phyloP scores from a whole-genome alignment of 2,888 invertebrate species.

The Sinotaia quadrata region DNA sequence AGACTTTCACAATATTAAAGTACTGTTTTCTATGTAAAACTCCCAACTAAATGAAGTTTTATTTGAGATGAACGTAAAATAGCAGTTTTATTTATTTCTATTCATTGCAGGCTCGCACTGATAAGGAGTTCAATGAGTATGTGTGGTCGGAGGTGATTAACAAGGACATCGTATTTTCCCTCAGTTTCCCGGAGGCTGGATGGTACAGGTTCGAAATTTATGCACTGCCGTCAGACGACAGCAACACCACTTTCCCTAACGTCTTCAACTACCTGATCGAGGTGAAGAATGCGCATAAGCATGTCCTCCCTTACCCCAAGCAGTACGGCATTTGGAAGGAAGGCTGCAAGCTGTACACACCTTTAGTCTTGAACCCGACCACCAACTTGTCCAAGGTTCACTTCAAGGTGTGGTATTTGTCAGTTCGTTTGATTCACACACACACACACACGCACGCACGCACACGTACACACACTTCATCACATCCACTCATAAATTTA shows the following conservation, averaged over 20 bases:
- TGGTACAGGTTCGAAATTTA: constrained; percentile 63
- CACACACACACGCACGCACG: not conserved
- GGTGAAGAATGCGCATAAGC: constrained; percentile 39
- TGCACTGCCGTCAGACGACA: constrained; percentile 55
- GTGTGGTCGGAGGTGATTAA: constrained; percentile 55
- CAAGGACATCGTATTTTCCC: constrained; percentile 37
- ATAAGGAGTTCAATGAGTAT: constrained; percentile 44
- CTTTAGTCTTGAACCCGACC: constrained; percentile 47
- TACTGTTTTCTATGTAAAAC: too few species aligned
- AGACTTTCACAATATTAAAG: too few species aligned
- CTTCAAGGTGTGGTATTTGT: constrained; percentile 42
- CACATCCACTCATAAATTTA: not conserved
- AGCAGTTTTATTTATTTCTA: too few species aligned
- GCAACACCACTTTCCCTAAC: constrained; percentile 58
- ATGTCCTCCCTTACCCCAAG: constrained; percentile 58
- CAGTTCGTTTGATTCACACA: not conserved
- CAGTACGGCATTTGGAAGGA: constrained; percentile 68
- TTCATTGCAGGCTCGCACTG: too few species aligned
- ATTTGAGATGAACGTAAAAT: too few species aligned
- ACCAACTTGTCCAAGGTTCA: constrained; percentile 34
- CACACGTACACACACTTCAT: not conserved
- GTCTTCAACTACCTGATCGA: constrained; percentile 64
- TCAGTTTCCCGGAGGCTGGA: constrained; percentile 49
- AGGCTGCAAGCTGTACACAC: constrained; percentile 60
- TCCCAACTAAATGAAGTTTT: too few species aligned